Percentiles rank a stretch among this genome's conserved stretches.
Evolutionary conservation across 2,888 invertebrate species (phyloP).

Genomic region (Poecilus cupreus): DNA sequence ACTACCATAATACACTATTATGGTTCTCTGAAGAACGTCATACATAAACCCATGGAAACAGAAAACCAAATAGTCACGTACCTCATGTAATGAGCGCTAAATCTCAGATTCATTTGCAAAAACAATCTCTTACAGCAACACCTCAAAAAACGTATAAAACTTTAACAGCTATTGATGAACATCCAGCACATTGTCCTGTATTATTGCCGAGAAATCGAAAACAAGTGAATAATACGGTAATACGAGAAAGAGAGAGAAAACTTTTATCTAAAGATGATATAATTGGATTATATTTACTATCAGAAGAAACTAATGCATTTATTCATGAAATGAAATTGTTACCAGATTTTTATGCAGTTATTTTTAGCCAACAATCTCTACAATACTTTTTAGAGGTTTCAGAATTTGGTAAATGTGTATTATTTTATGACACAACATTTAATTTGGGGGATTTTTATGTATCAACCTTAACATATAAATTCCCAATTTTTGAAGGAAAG

Average conservation of each 20-base stretch:
- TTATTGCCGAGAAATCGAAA: conserved; percentile 34
- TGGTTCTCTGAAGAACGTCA: conserved; percentile 34
- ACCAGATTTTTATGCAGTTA: conserved; percentile 12
- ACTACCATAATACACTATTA: conserved; percentile 6
- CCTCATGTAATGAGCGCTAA: conserved; percentile 45
- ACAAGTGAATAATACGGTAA: conserved; percentile 50
- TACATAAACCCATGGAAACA: conserved; percentile 33
- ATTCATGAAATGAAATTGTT: conserved; percentile 15
- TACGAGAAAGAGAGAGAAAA: conserved; percentile 38
- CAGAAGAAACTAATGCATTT: conserved; percentile 11
- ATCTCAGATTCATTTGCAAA: background rate
- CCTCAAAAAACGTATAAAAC: conserved; percentile 27
- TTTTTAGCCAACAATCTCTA: background rate
- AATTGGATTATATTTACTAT: conserved; percentile 31
- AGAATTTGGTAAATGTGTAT: background rate
- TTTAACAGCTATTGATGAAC: conserved; percentile 1
- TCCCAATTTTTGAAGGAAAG: conserved; percentile 28
- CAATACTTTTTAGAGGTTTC: background rate
- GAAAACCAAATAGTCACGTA: background rate
- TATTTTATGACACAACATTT: conserved; percentile 53
- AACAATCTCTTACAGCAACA: background rate
- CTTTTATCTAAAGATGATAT: conserved; percentile 51
- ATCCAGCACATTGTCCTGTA: conserved; percentile 23
- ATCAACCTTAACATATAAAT: conserved; percentile 34
- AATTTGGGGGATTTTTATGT: conserved; percentile 55